phyloP scores from a whole-genome alignment of 2,888 invertebrate genomes.

The Ichneumon xanthorius region DNA sequence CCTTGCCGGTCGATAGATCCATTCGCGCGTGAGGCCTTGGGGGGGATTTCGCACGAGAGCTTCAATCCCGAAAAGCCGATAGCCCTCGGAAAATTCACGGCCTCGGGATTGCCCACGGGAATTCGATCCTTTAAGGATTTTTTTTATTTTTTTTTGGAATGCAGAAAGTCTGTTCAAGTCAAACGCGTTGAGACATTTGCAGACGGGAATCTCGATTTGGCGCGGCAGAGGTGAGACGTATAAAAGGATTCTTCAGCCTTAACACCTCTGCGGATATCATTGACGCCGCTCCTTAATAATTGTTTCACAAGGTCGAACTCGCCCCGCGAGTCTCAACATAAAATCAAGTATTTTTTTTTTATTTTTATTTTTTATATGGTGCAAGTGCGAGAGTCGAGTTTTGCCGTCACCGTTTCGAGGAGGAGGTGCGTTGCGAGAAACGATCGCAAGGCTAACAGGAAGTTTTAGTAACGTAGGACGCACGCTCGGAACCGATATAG shows the following conservation, averaged over 20 bases:
- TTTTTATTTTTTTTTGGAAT: constrained; percentile 15
- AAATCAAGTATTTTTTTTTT: constrained; percentile 17
- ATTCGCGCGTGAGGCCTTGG: constrained; percentile 9
- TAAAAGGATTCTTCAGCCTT: constrained; percentile 38
- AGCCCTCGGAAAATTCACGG: constrained; percentile 29
- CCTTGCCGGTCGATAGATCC: constrained; percentile 27
- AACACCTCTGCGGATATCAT: constrained; percentile 55
- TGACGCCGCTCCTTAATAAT: constrained; percentile 51
- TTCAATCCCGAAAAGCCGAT: constrained; percentile 32
- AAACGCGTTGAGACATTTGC: constrained; percentile 8
- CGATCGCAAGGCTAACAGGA: constrained; percentile 65
- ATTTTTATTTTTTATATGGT: constrained; percentile 27
- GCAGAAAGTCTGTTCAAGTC: constrained; percentile 6
- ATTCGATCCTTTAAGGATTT: constrained; percentile 45
- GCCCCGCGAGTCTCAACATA: neutral
- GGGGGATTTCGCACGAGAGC: constrained; percentile 44
- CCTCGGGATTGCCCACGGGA: constrained; percentile 53
- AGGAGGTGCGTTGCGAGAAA: constrained; percentile 48
- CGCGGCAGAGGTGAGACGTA: constrained; percentile 45
- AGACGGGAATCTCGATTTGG: constrained; percentile 31
- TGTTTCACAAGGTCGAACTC: constrained; percentile 45
- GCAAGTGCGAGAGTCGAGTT: constrained; percentile 40
- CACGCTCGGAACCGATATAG: constrained; percentile 15
- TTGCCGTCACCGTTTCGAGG: constrained; percentile 52
- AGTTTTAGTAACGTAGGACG: constrained; percentile 59